These are phyloP conservation scores for Ictidomys tridecemlineatus DNA, from an alignment of 2,113 vertebrate species.

Conservation along the genomic window DNA sequence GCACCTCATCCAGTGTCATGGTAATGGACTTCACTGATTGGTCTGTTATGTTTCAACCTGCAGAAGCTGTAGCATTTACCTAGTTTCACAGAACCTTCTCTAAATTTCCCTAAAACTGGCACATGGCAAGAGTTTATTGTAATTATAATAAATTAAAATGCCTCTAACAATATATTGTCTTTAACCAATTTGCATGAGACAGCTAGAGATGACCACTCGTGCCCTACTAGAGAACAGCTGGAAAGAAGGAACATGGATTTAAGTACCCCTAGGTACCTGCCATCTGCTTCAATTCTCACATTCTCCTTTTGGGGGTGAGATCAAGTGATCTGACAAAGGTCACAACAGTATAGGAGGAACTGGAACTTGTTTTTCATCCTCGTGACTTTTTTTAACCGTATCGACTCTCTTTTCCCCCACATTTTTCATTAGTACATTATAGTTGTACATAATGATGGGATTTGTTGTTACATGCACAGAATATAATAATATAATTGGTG, in stretches of 20 bases:
- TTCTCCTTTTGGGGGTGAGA: not conserved
- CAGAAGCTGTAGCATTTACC: not conserved
- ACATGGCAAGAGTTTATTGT: not conserved
- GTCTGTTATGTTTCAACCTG: not conserved
- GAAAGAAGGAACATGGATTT: not conserved
- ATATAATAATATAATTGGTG: too few species aligned
- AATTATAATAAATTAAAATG: conserved; percentile 18
- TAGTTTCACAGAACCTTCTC: not conserved
- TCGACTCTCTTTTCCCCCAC: not conserved
- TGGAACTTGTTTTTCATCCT: conserved; percentile 11
- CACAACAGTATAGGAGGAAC: not conserved
- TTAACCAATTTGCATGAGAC: not conserved
- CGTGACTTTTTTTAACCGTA: not conserved
- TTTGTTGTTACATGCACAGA: too few species aligned
- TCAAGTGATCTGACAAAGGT: conserved; percentile 7
- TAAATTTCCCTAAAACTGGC: not conserved
- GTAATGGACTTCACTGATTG: not conserved
- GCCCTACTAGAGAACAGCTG: not conserved
- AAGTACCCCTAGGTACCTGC: not conserved
- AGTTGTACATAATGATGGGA: too few species aligned
- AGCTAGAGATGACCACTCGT: not conserved
- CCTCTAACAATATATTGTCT: not conserved
- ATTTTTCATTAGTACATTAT: too few species aligned
- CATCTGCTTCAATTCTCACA: conserved; percentile 25
- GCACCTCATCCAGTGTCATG: too few species aligned